phyloP scores from a whole-genome alignment of 37 sponge, comb jelly and placozoan species.

The Cliona cf. orientalis region DNA sequence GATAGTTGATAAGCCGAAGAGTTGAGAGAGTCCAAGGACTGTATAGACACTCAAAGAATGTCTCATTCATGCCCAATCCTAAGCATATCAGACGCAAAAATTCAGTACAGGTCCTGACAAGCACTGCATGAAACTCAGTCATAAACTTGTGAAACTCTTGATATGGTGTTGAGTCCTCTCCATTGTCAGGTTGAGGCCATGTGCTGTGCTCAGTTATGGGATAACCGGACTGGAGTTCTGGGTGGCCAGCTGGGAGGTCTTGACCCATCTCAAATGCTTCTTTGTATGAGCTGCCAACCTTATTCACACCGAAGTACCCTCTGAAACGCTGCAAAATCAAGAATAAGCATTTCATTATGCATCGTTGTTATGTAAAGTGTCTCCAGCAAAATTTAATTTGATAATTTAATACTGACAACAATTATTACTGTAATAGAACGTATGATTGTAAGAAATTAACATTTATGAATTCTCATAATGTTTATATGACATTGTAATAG shows the following conservation, averaged over 20 bases:
- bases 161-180: background rate
- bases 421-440: too few species aligned
- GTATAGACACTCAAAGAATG: slow-evolving; percentile 6
- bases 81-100: background rate
- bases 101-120: background rate
- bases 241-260: background rate
- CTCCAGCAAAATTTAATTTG: too few species aligned
- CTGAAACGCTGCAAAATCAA: slow-evolving; percentile 4
- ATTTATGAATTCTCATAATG: too few species aligned
- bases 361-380: too few species aligned
- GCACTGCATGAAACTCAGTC: background rate
- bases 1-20: slow-evolving; percentile 18
- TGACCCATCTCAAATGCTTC: slow-evolving; percentile 13
- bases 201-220: slow-evolving; percentile 3
- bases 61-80: slow-evolving; percentile 5
- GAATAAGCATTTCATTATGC: too few species aligned
- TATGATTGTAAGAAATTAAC: too few species aligned
- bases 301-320: slow-evolving; percentile 22
- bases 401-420: too few species aligned
- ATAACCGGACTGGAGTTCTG: background rate
- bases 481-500: too few species aligned
- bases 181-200: slow-evolving; percentile 15
- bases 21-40: background rate
- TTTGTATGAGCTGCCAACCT: slow-evolving; percentile 17
- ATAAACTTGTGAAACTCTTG: slow-evolving; percentile 2